Conservation (phyloP, 64 coral and sea anemone species). For the Stylophora pistillata region DNA sequence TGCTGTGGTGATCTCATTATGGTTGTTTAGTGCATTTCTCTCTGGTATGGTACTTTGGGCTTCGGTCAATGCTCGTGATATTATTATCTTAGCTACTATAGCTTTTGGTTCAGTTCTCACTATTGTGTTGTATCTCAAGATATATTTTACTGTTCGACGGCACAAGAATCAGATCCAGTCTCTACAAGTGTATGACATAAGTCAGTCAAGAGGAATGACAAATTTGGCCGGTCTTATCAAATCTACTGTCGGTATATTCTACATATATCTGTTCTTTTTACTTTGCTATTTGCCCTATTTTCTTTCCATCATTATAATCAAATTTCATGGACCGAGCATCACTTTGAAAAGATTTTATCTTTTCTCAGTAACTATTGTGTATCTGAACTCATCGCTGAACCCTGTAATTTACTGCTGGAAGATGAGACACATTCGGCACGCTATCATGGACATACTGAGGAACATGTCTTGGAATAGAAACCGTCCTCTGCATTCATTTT, state of each 20-base stretch:
- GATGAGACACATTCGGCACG: neutral
- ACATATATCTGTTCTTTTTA: neutral
- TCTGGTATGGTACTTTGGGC: neutral
- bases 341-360: neutral
- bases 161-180: conserved; percentile 1
- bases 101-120: neutral
- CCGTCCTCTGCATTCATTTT: neutral
- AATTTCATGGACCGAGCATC: neutral
- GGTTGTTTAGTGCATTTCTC: neutral
- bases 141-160: neutral
- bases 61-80: neutral
- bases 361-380: neutral
- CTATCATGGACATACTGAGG: conserved; percentile 5
- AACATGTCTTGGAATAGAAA: neutral
- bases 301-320: too few species aligned
- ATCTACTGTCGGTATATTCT: neutral
- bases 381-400: neutral
- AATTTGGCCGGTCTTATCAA: neutral
- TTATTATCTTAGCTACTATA: neutral
- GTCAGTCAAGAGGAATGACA: neutral
- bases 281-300: neutral
- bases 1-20: neutral
- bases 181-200: neutral
- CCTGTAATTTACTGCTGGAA: conserved; percentile 3
- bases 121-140: neutral